Percentiles rank a stretch among this genome's conserved stretches.
Conservation (phyloP, 2,888 invertebrate species). For the Drosophila pullipes region DNA sequence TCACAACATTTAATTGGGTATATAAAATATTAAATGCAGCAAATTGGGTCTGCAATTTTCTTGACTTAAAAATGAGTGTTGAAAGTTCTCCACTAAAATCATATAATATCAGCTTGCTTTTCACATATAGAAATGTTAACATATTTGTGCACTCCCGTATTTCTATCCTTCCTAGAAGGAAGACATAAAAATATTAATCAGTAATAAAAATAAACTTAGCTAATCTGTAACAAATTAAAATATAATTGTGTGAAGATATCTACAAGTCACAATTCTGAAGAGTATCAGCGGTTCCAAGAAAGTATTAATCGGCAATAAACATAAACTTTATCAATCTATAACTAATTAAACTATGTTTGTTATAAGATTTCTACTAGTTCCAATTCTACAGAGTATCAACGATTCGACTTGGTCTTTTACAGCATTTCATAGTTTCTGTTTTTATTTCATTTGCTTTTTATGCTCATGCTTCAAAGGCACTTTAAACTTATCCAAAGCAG, state of each 20-base stretch:
- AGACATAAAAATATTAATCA: not conserved
- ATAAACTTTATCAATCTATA: not conserved
- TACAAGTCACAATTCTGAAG: not conserved
- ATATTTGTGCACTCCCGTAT: not conserved
- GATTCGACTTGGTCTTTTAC: constrained; percentile 27
- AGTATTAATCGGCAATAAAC: not conserved
- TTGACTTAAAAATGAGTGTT: not conserved
- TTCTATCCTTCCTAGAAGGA: not conserved
- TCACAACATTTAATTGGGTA: constrained; percentile 25
- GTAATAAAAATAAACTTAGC: not conserved
- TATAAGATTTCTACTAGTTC: not conserved
- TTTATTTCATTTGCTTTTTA: constrained; percentile 38
- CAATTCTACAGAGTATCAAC: constrained; percentile 7
- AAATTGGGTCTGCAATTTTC: not conserved
- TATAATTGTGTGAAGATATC: not conserved
- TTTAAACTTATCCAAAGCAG: constrained; percentile 71
- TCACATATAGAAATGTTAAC: not conserved
- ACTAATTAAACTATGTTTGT: not conserved
- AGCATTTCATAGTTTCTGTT: constrained; percentile 15
- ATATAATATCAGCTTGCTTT: not conserved
- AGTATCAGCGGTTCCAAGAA: constrained; percentile 12
- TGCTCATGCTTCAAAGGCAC: constrained; percentile 47
- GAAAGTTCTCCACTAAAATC: not conserved
- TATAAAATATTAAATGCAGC: constrained; percentile 37
- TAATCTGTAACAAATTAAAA: not conserved